These are phyloP conservation scores for Acanthurus tractus DNA, from an alignment of 2,797 vertebrate species.

Conservation along the genomic window DNA sequence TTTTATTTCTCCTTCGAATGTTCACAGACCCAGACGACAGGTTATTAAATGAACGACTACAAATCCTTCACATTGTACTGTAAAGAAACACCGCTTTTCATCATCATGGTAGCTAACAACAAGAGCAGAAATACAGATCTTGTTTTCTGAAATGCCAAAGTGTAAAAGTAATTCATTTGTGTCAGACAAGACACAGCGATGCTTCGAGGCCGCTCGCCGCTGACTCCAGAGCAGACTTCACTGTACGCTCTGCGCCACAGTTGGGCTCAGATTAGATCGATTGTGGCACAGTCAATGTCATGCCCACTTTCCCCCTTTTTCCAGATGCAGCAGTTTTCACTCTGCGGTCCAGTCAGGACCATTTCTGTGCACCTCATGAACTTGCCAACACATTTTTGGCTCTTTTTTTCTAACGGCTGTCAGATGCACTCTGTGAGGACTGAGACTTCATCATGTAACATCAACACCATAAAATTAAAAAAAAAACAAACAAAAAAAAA, in stretches of 20 bases:
- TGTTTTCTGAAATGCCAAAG: slow-evolving; percentile 38
- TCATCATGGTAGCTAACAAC: background rate
- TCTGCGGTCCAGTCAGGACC: slow-evolving; percentile 22
- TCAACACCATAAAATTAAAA: slow-evolving; percentile 16
- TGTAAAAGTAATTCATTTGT: slow-evolving; percentile 58
- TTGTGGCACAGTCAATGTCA: slow-evolving; percentile 55
- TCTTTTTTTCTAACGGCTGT: slow-evolving; percentile 22
- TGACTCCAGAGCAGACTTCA: slow-evolving; percentile 36
- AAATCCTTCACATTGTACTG: slow-evolving; percentile 4
- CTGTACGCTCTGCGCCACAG: slow-evolving; percentile 29
- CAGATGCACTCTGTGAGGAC: slow-evolving; percentile 6
- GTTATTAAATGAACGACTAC: slow-evolving; percentile 38
- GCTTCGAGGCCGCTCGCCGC: slow-evolving; percentile 35
- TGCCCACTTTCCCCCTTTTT: slow-evolving; percentile 39
- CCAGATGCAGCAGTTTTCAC: slow-evolving; percentile 43
- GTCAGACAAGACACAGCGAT: slow-evolving; percentile 35
- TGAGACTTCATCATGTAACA: slow-evolving; percentile 2
- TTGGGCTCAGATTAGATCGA: slow-evolving; percentile 48
- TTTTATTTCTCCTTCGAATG: slow-evolving; percentile 14
- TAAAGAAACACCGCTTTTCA: slow-evolving; percentile 20
- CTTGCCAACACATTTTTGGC: slow-evolving; percentile 33
- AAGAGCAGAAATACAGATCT: slow-evolving; percentile 25
- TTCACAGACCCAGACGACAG: slow-evolving; percentile 8
- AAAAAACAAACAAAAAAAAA: background rate
- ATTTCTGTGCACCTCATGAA: slow-evolving; percentile 24